Percentiles rank a stretch among this genome's conserved stretches.
Evolutionary conservation across 2,113 vertebrate species (phyloP).

Genomic region (Manacus vitellinus): DNA sequence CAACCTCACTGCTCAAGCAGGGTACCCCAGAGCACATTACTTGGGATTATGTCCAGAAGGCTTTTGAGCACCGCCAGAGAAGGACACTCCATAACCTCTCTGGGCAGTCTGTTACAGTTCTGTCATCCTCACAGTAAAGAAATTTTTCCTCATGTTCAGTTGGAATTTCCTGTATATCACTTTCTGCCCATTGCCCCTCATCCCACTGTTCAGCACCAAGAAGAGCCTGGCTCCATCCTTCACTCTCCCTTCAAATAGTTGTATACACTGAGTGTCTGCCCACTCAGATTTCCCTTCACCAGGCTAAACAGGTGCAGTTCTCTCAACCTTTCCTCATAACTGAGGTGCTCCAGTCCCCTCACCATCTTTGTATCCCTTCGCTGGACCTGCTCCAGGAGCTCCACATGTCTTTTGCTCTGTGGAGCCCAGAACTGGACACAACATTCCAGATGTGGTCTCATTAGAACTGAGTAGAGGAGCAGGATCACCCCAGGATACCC

Average conservation of each 20-base stretch:
- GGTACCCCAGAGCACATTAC: accelerated
- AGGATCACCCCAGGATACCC: neutral
- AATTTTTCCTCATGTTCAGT: neutral
- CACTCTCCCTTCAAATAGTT: neutral
- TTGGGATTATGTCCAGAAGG: neutral
- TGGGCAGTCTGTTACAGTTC: neutral
- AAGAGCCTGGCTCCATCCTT: neutral
- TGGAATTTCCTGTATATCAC: neutral
- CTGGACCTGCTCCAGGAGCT: neutral
- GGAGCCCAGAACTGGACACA: neutral
- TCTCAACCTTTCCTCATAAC: neutral
- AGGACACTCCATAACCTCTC: neutral
- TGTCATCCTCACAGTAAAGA: neutral
- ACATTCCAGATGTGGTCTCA: neutral
- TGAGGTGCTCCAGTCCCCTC: neutral
- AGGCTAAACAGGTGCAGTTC: neutral
- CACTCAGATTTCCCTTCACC: neutral
- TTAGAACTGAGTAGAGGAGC: neutral
- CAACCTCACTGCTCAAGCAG: neutral
- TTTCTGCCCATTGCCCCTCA: neutral
- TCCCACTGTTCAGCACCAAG: neutral
- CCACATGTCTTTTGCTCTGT: neutral
- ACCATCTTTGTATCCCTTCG: neutral
- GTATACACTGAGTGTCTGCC: neutral
- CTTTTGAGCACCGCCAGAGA: neutral